phyloP scores from a whole-genome alignment of 1,140 invertebrate species.

The Euura saliciscinereae region DNA sequence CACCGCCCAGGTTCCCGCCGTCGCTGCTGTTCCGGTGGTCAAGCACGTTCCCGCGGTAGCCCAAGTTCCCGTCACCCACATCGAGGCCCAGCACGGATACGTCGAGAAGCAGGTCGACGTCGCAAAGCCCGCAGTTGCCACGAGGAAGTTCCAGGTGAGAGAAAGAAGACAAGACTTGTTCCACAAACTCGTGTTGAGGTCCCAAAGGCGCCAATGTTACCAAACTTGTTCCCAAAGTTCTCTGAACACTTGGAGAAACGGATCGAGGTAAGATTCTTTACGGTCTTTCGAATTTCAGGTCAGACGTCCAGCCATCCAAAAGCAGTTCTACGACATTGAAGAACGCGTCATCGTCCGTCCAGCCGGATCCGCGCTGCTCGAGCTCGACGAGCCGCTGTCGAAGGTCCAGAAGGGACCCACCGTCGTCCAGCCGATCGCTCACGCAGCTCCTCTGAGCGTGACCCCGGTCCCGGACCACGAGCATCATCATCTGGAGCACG shows the following conservation, averaged over 20 bases:
- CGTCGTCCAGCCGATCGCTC: constrained; percentile 46
- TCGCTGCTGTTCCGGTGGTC: constrained; percentile 57
- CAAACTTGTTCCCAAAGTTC: too few species aligned
- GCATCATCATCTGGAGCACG: constrained; percentile 26
- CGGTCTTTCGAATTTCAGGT: constrained; percentile 45
- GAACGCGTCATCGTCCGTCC: constrained; percentile 68
- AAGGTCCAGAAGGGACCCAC: constrained; percentile 64
- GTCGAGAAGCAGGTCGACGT: constrained; percentile 63
- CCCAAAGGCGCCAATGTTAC: too few species aligned
- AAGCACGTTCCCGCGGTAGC: constrained; percentile 60
- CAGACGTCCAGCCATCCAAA: constrained; percentile 68
- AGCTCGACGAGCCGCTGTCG: constrained; percentile 66
- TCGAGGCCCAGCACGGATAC: constrained; percentile 59
- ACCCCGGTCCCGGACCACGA: constrained; percentile 14
- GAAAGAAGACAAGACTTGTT: too few species aligned
- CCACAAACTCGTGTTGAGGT: too few species aligned
- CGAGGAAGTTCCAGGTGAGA: constrained; percentile 55
- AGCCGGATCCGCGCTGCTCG: constrained; percentile 67
- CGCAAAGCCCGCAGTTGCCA: constrained; percentile 60
- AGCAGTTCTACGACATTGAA: constrained; percentile 72
- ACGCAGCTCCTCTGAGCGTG: constrained; percentile 28
- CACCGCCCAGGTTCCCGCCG: constrained; percentile 42
- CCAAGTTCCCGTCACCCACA: constrained; percentile 60
- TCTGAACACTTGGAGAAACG: too few species aligned
- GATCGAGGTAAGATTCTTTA: too few species aligned